Base-by-base conservation (phyloP, 2,113 vertebrate genomes). In the Microcebus murinus region DNA sequence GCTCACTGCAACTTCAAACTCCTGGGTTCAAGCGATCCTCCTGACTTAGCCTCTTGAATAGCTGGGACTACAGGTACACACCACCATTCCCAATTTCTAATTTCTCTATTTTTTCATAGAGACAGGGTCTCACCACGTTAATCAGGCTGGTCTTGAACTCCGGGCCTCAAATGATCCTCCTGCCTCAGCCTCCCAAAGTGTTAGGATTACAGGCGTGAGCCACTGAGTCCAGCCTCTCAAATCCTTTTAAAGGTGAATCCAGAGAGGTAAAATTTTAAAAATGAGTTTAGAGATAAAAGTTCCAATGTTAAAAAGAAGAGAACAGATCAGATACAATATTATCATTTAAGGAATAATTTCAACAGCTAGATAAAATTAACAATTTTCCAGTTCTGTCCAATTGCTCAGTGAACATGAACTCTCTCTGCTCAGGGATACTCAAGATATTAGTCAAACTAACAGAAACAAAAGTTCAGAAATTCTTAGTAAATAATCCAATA, bases 301-400 rank as follows among this genome's bases (percentile, higher is more conserved):
- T 79, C 27, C 52, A 42, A 79, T 57, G 79, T 87, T 79, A 45
- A 65, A 94, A 95, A 91, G 45, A 67, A 77, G 11, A 93, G 34
- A 74, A 80, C 13, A 71, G 34, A 90, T 55, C 63, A 55, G 61
- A 63, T 67, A 31, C 36, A 31, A 65, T 34, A 87, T 79, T 88
- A 87, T 68, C 59, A 82, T 86, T 79, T 90, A 82, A 48, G 45
- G 20, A 14, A 25, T 68, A 12, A 83, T 93, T 95, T 95, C 20
- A 83, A 10, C 70, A 87, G 77, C 88, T 79, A 83, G 31, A 87
- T 14, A 87, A 55, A 83, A 82, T 42, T 59, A 31, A 85, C 13
- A 76, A 92, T 74, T 92, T 25, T 68, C 25, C 20, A 59, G 10
- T 70, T 15, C 36, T 77, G 57, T 63, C 65, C 21, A 87, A 91